phyloP scores from a whole-genome alignment of 2,113 vertebrate genomes.

The Coryphaenoides rupestris region DNA sequence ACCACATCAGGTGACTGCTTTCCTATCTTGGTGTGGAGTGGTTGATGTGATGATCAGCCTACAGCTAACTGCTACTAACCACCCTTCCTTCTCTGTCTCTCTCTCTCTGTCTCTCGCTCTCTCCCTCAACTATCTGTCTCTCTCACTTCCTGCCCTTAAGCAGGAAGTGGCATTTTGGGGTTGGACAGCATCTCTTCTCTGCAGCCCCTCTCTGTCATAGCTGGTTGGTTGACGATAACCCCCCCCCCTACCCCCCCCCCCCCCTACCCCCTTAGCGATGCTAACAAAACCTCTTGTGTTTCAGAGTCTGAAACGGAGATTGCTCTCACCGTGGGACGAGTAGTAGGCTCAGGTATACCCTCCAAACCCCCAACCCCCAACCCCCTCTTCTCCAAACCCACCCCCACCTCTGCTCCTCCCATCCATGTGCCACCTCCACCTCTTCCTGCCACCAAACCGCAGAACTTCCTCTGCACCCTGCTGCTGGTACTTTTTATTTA shows the following conservation, averaged over 20 bases:
- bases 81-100: neutral
- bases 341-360: constrained; percentile 93
- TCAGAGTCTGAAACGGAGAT: constrained; percentile 88
- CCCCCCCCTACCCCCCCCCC: neutral
- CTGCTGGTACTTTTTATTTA: too few species aligned
- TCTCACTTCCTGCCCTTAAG: neutral
- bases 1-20: too few species aligned
- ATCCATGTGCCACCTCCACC: constrained; percentile 4
- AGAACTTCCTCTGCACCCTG: constrained; percentile 7
- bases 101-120: neutral
- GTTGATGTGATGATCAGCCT: neutral
- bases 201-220: neutral
- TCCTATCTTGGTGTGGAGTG: neutral
- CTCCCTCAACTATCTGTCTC: too few species aligned
- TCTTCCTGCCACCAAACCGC: constrained; percentile 10
- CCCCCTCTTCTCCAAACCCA: neutral
- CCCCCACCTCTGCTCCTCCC: too few species aligned
- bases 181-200: neutral
- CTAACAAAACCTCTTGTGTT: constrained; percentile 88
- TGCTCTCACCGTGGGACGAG: constrained; percentile 86
- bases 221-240: neutral
- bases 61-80: neutral
- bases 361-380: constrained; percentile 34
- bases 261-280: constrained; percentile 19
- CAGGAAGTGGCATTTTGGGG: neutral